Evolutionary conservation across 2,113 vertebrate genomes (phyloP).

Genomic region (Microcebus tavaratra): DNA sequence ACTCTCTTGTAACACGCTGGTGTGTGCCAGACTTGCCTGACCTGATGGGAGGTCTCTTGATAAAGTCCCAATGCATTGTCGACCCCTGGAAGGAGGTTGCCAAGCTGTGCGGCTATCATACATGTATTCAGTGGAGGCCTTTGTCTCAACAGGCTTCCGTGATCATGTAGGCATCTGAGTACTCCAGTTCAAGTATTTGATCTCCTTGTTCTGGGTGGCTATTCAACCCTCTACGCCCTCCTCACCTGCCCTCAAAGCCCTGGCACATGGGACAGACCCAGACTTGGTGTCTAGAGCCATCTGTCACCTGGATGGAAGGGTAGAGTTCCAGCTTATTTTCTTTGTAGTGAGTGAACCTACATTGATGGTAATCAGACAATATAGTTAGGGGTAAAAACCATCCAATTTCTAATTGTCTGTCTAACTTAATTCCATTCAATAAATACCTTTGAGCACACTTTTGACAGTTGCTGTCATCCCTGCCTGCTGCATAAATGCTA

Average conservation of each 20-base stretch:
- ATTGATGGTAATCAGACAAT: background rate
- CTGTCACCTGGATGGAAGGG: background rate
- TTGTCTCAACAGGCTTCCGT: background rate
- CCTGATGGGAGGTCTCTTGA: background rate
- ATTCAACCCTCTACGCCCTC: background rate
- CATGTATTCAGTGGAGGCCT: background rate
- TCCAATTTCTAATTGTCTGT: background rate
- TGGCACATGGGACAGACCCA: background rate
- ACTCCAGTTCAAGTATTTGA: background rate
- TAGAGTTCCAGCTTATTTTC: background rate
- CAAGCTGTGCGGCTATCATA: background rate
- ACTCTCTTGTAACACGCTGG: background rate
- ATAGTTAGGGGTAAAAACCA: background rate
- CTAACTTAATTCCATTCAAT: background rate
- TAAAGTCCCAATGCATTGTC: background rate
- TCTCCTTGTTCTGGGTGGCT: background rate
- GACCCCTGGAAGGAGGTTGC: background rate
- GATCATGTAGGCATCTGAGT: rapidly evolving
- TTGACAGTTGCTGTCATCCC: background rate
- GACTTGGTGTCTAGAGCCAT: background rate
- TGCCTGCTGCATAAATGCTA: background rate
- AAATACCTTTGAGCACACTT: background rate
- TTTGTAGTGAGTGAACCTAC: background rate
- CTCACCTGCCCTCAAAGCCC: background rate
- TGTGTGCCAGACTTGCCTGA: background rate